These are phyloP conservation scores for Nerophis ophidion DNA, from an alignment of 2,113 vertebrate species.

Conservation along the genomic window DNA sequence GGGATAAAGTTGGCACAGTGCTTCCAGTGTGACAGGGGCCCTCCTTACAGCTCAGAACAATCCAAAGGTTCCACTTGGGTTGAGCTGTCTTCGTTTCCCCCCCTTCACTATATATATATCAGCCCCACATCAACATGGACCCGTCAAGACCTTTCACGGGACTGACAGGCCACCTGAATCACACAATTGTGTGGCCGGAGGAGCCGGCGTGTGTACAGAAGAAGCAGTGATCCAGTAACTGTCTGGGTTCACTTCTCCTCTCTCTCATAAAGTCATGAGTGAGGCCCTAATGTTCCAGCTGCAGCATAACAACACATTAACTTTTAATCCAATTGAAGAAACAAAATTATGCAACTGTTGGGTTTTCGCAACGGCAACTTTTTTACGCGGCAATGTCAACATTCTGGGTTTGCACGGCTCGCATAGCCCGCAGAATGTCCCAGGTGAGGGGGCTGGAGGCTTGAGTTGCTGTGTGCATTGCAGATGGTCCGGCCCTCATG, in stretches of 20 bases:
- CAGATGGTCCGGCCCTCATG: conserved; percentile 57
- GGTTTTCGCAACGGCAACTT: conserved; percentile 25
- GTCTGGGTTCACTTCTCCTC: conserved; percentile 66
- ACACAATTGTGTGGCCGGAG: conserved; percentile 57
- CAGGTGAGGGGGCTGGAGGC: conserved; percentile 22
- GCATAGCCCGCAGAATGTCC: conserved; percentile 32
- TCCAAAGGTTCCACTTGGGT: conserved; percentile 59
- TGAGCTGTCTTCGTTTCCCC: conserved; percentile 57
- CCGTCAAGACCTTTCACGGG: conserved; percentile 55
- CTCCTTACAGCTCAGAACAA: conserved; percentile 55
- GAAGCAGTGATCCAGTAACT: conserved; percentile 63
- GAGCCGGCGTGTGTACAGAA: conserved; percentile 61
- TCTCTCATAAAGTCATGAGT: conserved; percentile 58
- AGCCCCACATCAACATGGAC: conserved; percentile 48
- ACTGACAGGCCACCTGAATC: conserved; percentile 65
- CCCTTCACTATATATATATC: conserved; percentile 56
- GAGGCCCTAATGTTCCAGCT: conserved; percentile 40
- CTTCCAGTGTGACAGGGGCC: conserved; percentile 53
- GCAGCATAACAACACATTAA: conserved; percentile 36
- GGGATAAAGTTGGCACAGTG: conserved; percentile 49
- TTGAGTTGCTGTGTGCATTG: conserved; percentile 42
- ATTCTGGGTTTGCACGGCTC: conserved; percentile 36
- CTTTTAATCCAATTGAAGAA: conserved; percentile 21
- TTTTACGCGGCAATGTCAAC: conserved; percentile 28
- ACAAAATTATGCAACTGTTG: conserved; percentile 7